Conservation (phyloP, 1,140 invertebrate species). For the Lasioglossum albipes region DNA sequence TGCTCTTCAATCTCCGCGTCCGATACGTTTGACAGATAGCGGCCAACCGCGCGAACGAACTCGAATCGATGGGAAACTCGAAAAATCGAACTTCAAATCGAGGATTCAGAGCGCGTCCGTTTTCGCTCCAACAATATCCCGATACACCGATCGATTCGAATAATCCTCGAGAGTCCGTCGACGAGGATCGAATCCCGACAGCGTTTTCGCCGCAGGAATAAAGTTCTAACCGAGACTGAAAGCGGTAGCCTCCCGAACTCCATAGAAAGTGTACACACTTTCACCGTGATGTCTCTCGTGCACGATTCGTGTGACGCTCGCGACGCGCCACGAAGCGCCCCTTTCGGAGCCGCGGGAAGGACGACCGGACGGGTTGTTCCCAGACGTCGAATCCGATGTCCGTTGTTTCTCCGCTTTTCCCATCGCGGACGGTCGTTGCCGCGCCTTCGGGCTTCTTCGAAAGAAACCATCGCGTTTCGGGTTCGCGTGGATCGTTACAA, state of each 20-base stretch:
- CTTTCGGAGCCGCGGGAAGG: constrained; percentile 46
- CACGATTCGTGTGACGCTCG: constrained; percentile 54
- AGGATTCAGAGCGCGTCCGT: too few species aligned
- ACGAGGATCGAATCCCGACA: neutral
- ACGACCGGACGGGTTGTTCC: neutral
- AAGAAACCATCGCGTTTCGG: neutral
- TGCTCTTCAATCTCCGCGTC: constrained; percentile 13
- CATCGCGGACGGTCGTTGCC: too few species aligned
- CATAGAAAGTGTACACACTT: constrained; percentile 76
- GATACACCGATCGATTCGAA: too few species aligned
- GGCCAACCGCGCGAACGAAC: neutral
- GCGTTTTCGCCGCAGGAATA: neutral
- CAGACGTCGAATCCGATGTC: too few species aligned
- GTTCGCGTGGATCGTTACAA: neutral
- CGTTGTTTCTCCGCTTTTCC: too few species aligned
- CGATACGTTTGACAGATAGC: neutral
- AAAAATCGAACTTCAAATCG: neutral
- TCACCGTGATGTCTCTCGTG: constrained; percentile 70
- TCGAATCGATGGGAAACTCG: neutral
- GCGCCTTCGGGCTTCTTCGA: too few species aligned
- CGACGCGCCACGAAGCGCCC: constrained; percentile 59
- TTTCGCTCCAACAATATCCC: too few species aligned
- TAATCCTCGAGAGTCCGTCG: neutral
- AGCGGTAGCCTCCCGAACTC: constrained; percentile 64
- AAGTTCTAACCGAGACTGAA: constrained; percentile 62